Percentiles rank a stretch among this genome's conserved stretches.
Evolutionary conservation across 2,113 vertebrate genomes (phyloP).

Genomic region (Cisticola juncidis): DNA sequence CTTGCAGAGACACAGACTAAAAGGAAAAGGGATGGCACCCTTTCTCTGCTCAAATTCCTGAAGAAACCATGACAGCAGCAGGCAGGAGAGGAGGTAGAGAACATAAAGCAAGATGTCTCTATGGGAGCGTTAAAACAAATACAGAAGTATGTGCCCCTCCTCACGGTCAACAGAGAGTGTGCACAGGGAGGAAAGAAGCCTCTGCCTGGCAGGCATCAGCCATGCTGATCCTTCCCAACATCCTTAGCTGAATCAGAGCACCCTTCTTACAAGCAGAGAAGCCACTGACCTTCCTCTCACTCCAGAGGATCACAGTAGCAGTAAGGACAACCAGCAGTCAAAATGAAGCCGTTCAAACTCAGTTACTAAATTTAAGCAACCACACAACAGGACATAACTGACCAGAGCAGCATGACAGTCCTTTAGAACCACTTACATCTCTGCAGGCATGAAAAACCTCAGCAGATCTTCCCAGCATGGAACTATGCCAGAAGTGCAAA

Average conservation of each 20-base stretch:
- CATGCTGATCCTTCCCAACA: background rate
- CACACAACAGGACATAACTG: constrained; percentile 31
- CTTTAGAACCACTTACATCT: constrained; percentile 50
- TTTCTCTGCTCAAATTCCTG: background rate
- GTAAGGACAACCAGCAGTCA: background rate
- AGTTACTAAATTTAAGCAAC: constrained; percentile 43
- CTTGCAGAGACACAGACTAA: background rate
- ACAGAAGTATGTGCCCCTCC: background rate
- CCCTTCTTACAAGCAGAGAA: background rate
- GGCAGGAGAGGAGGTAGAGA: background rate
- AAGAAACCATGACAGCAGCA: background rate
- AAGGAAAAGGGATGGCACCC: background rate
- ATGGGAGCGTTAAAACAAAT: constrained; percentile 43
- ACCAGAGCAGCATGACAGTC: constrained; percentile 38
- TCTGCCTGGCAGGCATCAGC: background rate
- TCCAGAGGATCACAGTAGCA: background rate
- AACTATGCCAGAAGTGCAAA: constrained; percentile 12
- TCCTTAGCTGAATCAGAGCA: background rate
- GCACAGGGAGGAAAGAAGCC: background rate
- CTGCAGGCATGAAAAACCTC: constrained; percentile 37
- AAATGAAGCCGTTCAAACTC: background rate
- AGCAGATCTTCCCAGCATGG: constrained; percentile 22
- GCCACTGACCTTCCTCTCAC: background rate
- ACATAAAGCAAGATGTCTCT: constrained; percentile 20
- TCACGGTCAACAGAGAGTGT: background rate